These are phyloP conservation scores for Acipenser transmontanus DNA, from an alignment of 2,797 vertebrate species.

Conservation along the genomic window DNA sequence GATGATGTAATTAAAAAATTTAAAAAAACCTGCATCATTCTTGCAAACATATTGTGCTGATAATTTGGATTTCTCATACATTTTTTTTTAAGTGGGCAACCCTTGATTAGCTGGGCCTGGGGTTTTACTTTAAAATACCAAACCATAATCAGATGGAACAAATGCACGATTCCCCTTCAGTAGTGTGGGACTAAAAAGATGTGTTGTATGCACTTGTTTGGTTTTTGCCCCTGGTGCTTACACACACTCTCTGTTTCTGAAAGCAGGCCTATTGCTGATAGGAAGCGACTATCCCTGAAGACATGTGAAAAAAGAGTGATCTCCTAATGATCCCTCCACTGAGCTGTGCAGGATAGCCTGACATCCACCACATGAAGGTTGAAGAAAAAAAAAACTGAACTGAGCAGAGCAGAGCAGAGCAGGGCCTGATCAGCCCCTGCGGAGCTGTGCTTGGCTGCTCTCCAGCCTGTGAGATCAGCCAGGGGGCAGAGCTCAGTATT, in stretches of 20 bases:
- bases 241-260: not conserved
- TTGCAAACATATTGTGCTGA: no score
- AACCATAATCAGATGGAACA: no score
- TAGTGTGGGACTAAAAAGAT: no score
- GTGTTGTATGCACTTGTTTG: no score
- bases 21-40: no score
- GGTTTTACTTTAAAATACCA: no score
- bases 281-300: constrained; percentile 19
- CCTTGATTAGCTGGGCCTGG: no score
- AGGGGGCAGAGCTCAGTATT: constrained; percentile 26
- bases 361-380: constrained; percentile 32
- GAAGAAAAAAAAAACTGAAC: constrained; percentile 23
- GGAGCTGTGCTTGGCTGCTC: constrained; percentile 40
- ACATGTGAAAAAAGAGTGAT: constrained; percentile 6
- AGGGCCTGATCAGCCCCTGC: not conserved
- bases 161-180: no score
- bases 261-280: not conserved
- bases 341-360: constrained; percentile 31
- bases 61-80: no score
- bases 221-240: not conserved
- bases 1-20: no score
- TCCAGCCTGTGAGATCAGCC: constrained; percentile 47
- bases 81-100: no score
- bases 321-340: constrained; percentile 26
- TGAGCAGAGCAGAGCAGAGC: constrained; percentile 20